Conservation (phyloP, 2,797 vertebrate genomes). For the Arnoldichthys spilopterus region DNA sequence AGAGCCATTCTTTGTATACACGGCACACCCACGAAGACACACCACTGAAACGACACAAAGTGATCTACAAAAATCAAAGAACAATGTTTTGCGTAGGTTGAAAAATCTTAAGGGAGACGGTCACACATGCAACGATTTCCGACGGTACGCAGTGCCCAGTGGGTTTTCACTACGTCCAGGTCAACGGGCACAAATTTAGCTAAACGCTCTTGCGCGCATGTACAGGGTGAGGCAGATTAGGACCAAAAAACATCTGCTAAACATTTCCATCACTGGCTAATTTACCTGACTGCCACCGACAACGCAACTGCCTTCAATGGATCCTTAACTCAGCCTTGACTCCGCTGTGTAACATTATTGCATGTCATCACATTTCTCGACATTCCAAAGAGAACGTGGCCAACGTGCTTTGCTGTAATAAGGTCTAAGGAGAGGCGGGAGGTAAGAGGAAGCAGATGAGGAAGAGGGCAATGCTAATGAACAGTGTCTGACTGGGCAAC, state of each 20-base stretch:
- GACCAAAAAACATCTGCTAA: conserved; percentile 67
- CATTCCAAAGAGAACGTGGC: conserved; percentile 10
- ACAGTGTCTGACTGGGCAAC: conserved; percentile 82
- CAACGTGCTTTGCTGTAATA: not conserved
- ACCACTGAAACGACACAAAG: conserved; percentile 64
- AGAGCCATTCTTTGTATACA: conserved; percentile 65
- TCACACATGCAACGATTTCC: conserved; percentile 17
- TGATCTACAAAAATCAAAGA: conserved; percentile 65
- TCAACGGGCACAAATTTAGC: conserved; percentile 49
- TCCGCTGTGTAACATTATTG: conserved; percentile 40
- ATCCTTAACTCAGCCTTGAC: conserved; percentile 19
- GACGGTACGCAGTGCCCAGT: conserved; percentile 27
- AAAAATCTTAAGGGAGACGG: conserved; percentile 7
- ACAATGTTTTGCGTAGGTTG: conserved; percentile 55
- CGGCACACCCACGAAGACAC: conserved; percentile 48
- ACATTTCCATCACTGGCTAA: not conserved
- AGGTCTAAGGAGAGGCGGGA: conserved; percentile 6
- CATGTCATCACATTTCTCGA: conserved; percentile 38
- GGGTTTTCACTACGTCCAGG: conserved; percentile 21
- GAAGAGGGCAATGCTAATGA: conserved; percentile 52
- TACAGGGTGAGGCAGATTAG: conserved; percentile 73
- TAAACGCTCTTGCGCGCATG: conserved; percentile 48
- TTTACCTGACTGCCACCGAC: not conserved
- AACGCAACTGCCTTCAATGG: not conserved
- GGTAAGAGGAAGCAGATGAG: conserved; percentile 14